Conservation (phyloP, 2,113 vertebrate genomes). For the Pseudois nayaur region DNA sequence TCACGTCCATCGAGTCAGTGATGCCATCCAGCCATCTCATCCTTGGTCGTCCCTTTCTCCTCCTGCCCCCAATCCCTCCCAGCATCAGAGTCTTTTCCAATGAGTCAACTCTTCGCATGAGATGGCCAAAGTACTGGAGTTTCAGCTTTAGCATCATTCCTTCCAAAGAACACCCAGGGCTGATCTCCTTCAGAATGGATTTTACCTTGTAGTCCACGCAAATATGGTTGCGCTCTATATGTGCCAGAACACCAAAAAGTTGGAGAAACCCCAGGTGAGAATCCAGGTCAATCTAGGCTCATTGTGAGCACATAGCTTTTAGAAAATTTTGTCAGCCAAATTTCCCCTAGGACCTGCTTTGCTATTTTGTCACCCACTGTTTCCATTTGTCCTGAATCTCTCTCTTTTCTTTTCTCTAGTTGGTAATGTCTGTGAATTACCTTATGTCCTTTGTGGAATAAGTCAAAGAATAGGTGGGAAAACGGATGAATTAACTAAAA, state of each 20-base stretch:
- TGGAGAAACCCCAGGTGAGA: neutral
- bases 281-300: neutral
- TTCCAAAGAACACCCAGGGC: too few species aligned
- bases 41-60: too few species aligned
- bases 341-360: neutral
- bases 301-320: neutral
- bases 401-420: neutral
- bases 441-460: neutral
- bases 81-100: too few species aligned
- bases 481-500: neutral
- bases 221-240: neutral
- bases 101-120: too few species aligned
- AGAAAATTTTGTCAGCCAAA: neutral
- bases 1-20: too few species aligned
- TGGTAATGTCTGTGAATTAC: neutral
- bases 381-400: neutral
- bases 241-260: neutral
- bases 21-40: too few species aligned
- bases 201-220: too few species aligned
- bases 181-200: too few species aligned
- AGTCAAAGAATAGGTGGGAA: neutral
- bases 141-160: too few species aligned
- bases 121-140: too few species aligned
- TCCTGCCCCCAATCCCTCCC: too few species aligned
- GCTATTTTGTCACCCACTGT: neutral